These are phyloP conservation scores for Mormoops blainvillei DNA, from an alignment of 2,113 vertebrate genomes.

Conservation along the genomic window DNA sequence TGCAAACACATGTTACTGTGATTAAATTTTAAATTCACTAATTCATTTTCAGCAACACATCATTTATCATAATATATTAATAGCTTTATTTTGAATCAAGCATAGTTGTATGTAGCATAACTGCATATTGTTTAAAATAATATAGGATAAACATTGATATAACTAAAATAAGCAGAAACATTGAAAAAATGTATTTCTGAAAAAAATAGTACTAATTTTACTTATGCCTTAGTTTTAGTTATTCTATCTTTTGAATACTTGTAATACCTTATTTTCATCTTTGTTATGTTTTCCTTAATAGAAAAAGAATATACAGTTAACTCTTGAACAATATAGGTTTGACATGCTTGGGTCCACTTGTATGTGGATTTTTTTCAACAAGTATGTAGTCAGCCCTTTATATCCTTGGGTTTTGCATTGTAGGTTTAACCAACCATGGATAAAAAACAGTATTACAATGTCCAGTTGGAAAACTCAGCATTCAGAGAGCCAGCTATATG, in stretches of 20 bases:
- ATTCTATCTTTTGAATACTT: background rate
- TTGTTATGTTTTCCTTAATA: background rate
- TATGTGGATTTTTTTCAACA: background rate
- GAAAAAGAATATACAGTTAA: background rate
- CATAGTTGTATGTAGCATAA: background rate
- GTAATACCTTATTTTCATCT: background rate
- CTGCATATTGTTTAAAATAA: background rate
- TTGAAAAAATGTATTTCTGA: background rate
- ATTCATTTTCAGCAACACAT: background rate
- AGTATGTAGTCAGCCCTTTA: background rate
- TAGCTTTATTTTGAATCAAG: background rate
- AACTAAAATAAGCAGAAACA: background rate
- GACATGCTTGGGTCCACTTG: background rate
- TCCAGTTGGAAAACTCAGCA: background rate
- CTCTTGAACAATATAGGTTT: background rate
- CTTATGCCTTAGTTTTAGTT: background rate
- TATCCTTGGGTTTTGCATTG: background rate
- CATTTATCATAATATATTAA: background rate
- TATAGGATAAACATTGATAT: background rate
- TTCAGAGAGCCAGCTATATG: background rate
- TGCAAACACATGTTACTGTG: background rate
- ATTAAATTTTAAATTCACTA: background rate
- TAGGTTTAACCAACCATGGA: background rate
- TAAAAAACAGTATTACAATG: background rate
- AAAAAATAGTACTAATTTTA: background rate